Base-by-base conservation (phyloP, 2,113 vertebrate species). In the Corythaixoides concolor region DNA sequence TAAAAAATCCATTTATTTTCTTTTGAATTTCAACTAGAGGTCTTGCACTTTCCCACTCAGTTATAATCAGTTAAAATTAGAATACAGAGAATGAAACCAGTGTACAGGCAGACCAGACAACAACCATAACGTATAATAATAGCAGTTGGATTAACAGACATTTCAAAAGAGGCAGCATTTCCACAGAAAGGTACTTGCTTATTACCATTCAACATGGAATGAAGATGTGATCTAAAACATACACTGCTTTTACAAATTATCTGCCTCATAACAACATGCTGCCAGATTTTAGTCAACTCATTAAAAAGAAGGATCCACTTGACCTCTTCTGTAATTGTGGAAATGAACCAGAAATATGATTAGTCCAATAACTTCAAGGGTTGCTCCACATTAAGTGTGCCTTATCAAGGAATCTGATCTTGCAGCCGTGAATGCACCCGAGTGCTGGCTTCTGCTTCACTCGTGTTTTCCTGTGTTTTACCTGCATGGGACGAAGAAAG, bases 1-100 rank as follows among this genome's bases (percentile, higher is more conserved):
- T 98, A 98, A 98, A 98, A 98, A 98, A 97, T 97, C 97, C 92
- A 97, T 98, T 98, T 97, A 97, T 98, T 98, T 98, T 96, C 97
- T 96, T 98, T 96, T 97, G 96, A 98, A 96, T 97, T 97, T 97
- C 95, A 96, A 94, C 95, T 91, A 96, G 84, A 96, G 95, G 97
- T 91, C 97, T 97, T 96, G 97, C 97, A 98, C 98, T 98, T 97
- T 97, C 95, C 91, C 79, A 93, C 66, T 76, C 91, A 52, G 93
- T 96, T 95, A 94, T 90, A 89, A 88, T 88, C 89, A 85, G 93
- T 84, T 97, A 95, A 98, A 97, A 97, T 95, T 96, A 97, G 97
- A 96, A 96, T 83, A 91, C 93, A 95, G 95, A 89, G 90, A 93
- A 55, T 68, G 93, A 93, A 84, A 77, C 68, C 39, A 63, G 89